Evolutionary conservation across 2,113 vertebrate species (phyloP), one percentile per base, ranked within the genome.

Genomic region (Sigmodon hispidus): DNA sequence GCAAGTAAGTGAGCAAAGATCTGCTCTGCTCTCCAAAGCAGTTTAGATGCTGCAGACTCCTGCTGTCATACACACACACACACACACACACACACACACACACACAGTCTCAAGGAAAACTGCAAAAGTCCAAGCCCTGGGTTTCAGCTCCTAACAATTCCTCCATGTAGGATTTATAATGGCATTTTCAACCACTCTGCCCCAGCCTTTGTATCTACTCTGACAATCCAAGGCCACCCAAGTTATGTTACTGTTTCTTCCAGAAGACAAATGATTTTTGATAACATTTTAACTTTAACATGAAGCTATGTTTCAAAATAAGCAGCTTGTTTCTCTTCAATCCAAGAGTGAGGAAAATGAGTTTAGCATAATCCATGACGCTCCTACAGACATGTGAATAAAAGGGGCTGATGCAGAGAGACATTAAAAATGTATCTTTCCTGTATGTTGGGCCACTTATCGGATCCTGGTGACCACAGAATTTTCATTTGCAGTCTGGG

Each of bases 1-100:
- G 61, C 99, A 99, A 96, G 99, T 99, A 93, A 98, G 79, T 63
- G 0, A 73, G 50, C 21, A 61, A 43, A 17, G 48, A 22, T n/a
- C 65, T 9, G 6, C 43, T 48, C 79, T 29, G 3, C 16, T 16
- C 70, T 21, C 12, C 3, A 1, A 7, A 2, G 36, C 4, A 10
- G 22, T 16, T 63, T 16, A 13, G 40, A 48, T 0, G 1, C 29
- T 59, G 70, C 55, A 0, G 0, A 7, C 22, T 12, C 55, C 8
- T 24, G 1, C 93, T 22, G 0, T 40, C 96, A 0, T 65, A 13
- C 70, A 43, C 8, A 16, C 91, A 87, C 52, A 55, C 59, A 22
- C 59, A 22, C 59, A 61, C 59, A 61, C 59, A 61, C 59, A 61
- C 59, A 61, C 59, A 61, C 59, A 61, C 17, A 22, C 59, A 59